Evolutionary conservation across 2,797 vertebrate genomes (phyloP).

Genomic region (Tadarida brasiliensis): DNA sequence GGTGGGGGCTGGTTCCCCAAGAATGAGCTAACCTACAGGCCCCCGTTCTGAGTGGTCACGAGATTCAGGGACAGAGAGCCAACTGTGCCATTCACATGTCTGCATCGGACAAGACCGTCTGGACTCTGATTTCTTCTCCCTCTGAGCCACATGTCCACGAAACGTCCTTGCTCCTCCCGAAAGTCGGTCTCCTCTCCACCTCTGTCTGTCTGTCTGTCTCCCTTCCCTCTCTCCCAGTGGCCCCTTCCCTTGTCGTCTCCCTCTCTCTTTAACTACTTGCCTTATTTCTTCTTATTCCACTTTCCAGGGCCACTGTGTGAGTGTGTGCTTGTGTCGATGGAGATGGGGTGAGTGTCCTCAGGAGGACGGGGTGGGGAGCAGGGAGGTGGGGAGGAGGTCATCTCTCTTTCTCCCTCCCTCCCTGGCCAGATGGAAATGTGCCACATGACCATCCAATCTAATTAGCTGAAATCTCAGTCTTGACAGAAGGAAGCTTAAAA

Average conservation of each 20-base stretch:
- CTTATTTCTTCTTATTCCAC: background rate
- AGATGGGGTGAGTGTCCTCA: background rate
- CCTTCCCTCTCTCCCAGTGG: background rate
- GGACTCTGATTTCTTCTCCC: background rate
- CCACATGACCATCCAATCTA: constrained; percentile 64
- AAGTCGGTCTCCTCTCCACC: background rate
- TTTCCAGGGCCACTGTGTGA: background rate
- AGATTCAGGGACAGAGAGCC: background rate
- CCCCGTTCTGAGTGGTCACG: accelerated
- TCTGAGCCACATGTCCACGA: background rate
- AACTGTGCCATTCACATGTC: background rate
- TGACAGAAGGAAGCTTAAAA: constrained; percentile 70
- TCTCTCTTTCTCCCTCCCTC: background rate
- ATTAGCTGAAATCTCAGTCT: constrained; percentile 77
- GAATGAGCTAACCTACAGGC: background rate
- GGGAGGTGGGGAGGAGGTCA: too few relatives aligned
- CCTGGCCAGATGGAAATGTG: constrained; percentile 51
- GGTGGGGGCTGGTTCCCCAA: background rate
- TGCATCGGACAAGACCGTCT: background rate
- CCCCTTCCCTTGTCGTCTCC: background rate
- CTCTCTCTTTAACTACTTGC: background rate
- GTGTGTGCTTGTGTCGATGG: background rate
- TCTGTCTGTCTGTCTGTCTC: background rate
- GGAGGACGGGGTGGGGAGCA: background rate
- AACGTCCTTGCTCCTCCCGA: background rate